These are phyloP conservation scores for Poecilus cupreus DNA, from an alignment of 2,888 invertebrate species.

Conservation along the genomic window DNA sequence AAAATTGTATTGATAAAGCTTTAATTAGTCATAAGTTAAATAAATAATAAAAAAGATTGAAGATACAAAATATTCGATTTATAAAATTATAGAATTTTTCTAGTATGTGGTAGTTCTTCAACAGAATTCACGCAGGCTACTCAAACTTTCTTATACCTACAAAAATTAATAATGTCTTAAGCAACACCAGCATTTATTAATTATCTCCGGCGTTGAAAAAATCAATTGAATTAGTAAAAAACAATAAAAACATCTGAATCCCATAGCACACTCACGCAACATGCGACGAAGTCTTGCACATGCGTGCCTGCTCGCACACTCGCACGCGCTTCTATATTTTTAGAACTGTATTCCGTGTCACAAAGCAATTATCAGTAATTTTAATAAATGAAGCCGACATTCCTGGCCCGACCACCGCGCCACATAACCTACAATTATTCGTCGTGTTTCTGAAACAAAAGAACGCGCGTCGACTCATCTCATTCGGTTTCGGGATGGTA, in stretches of 20 bases:
- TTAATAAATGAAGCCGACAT: slow-evolving; percentile 60
- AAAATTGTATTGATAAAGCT: no score
- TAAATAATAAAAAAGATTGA: no score
- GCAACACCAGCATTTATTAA: background rate
- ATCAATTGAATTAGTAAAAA: slow-evolving; percentile 17
- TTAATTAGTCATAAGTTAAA: no score
- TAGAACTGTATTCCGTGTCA: slow-evolving; percentile 57
- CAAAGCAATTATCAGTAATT: slow-evolving; percentile 60
- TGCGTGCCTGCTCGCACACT: slow-evolving; percentile 11
- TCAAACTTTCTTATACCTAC: no score
- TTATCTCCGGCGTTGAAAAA: background rate
- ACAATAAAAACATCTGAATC: slow-evolving; percentile 21
- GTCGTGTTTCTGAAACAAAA: slow-evolving; percentile 49
- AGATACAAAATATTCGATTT: no score
- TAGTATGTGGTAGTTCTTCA: no score
- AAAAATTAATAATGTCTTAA: background rate
- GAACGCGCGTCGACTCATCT: slow-evolving; percentile 47
- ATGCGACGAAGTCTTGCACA: background rate
- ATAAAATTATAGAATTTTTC: no score
- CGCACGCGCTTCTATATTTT: slow-evolving; percentile 54
- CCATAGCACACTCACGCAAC: slow-evolving; percentile 18
- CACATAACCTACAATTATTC: slow-evolving; percentile 58
- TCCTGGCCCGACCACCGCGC: slow-evolving; percentile 52
- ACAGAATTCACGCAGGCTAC: no score
- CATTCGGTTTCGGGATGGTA: slow-evolving; percentile 11